Percentiles rank a stretch among this genome's conserved stretches.
Conservation (phyloP, 2,888 invertebrate species). For the Ernsta delagoae region DNA sequence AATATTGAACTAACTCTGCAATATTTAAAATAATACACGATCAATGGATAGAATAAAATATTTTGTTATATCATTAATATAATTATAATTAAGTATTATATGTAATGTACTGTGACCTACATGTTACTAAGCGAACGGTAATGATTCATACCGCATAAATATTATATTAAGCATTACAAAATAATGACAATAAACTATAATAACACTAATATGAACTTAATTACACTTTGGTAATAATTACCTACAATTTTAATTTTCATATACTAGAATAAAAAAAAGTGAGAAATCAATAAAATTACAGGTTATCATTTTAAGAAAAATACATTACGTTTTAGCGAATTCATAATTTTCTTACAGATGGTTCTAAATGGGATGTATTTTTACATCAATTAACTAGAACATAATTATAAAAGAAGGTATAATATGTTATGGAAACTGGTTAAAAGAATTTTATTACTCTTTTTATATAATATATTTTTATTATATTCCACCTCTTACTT, state of each 20-base stretch:
- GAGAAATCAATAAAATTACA: conserved; percentile 51
- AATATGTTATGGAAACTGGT: too few relatives aligned
- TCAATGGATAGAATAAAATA: conserved; percentile 10
- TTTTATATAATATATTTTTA: too few relatives aligned
- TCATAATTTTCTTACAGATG: conserved; percentile 20
- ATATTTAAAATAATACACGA: neutral
- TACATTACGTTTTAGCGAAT: conserved; percentile 33
- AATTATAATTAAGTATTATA: conserved; percentile 38
- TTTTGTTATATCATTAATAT: conserved; percentile 45
- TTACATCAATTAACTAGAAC: too few relatives aligned
- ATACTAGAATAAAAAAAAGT: conserved; percentile 60
- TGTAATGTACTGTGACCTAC: conserved; percentile 28
- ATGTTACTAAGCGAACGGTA: conserved; percentile 41
- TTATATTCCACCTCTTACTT: too few relatives aligned
- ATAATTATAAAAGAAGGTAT: too few relatives aligned
- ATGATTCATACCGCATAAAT: conserved; percentile 45
- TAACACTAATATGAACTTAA: conserved; percentile 73
- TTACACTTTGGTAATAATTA: conserved; percentile 84
- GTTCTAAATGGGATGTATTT: neutral
- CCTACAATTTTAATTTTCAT: conserved; percentile 70
- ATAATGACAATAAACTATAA: conserved; percentile 42
- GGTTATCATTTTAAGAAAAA: too few relatives aligned
- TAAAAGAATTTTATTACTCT: too few relatives aligned
- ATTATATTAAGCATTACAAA: conserved; percentile 39
- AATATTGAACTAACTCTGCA: conserved; percentile 25